A percentile compares a stretch with the other conserved stretches of the same genome.
phyloP scores from a whole-genome alignment of 2,113 vertebrate genomes.

The Mohoua ochrocephala region DNA sequence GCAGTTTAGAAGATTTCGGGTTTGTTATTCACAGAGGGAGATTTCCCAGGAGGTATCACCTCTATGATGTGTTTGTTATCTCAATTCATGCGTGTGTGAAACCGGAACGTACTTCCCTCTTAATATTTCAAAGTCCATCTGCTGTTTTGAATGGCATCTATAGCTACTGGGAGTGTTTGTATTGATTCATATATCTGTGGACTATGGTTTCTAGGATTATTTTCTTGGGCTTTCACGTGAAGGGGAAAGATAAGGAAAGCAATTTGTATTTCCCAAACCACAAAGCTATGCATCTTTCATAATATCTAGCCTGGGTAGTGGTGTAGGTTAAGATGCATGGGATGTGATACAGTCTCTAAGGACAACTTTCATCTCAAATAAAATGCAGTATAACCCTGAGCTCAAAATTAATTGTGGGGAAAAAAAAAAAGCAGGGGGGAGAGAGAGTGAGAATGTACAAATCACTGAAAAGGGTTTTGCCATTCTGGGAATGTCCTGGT shows the following conservation, averaged over 20 bases:
- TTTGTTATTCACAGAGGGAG: not conserved
- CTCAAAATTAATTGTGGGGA: not conserved
- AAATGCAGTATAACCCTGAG: not conserved
- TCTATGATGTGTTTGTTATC: not conserved
- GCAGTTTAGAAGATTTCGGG: not conserved
- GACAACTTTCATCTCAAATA: not conserved
- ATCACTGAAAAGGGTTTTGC: not conserved
- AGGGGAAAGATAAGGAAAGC: slow-evolving; percentile 15
- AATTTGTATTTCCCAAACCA: slow-evolving; percentile 18
- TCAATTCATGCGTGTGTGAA: not conserved
- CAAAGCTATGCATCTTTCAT: slow-evolving; percentile 13
- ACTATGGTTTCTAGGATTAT: not conserved
- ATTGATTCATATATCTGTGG: not conserved
- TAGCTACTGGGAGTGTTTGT: not conserved
- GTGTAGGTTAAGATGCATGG: not conserved
- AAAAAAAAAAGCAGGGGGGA: not conserved
- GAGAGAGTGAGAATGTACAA: not conserved
- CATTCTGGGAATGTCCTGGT: not conserved
- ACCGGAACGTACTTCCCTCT: not conserved
- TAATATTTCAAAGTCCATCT: slow-evolving; percentile 21
- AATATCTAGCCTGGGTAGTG: not conserved
- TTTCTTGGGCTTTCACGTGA: not conserved
- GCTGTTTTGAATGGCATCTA: not conserved
- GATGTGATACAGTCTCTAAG: not conserved
- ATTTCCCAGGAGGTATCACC: not conserved